phyloP scores from a whole-genome alignment of 1,140 invertebrate species.

The Cyclargus thomasi region DNA sequence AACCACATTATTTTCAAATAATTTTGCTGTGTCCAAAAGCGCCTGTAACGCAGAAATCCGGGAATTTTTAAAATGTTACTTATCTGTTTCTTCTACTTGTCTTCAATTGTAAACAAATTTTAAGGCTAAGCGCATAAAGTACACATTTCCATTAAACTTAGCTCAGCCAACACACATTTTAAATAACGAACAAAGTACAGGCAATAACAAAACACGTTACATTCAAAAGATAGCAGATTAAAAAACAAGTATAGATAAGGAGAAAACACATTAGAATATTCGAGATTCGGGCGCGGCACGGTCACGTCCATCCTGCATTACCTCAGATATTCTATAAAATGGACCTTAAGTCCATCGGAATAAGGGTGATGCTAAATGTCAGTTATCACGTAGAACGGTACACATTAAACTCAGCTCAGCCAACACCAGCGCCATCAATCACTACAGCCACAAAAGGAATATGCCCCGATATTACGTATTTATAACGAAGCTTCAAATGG shows the following conservation, averaged over 20 bases:
- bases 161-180: neutral
- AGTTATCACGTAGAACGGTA: neutral
- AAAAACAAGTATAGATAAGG: neutral
- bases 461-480: neutral
- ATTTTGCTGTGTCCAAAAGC: too few relatives aligned
- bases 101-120: too few relatives aligned
- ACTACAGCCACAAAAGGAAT: neutral
- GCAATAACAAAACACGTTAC: neutral
- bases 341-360: too few relatives aligned
- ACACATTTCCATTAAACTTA: too few relatives aligned
- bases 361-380: too few relatives aligned
- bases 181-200: neutral
- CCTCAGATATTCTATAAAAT: too few relatives aligned
- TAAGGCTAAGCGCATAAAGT: too few relatives aligned
- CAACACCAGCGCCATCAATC: neutral
- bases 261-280: constrained; percentile 1
- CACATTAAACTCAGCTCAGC: neutral
- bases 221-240: neutral
- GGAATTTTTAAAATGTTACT: too few relatives aligned
- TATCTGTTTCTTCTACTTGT: too few relatives aligned
- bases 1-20: too few relatives aligned
- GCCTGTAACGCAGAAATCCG: too few relatives aligned
- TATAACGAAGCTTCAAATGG: neutral
- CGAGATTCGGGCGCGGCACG: neutral
- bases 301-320: neutral